Percentiles rank a stretch among this genome's conserved stretches.
These are phyloP conservation scores for Drosophila villosipedis DNA, from an alignment of 2,888 invertebrate species.

Conservation along the genomic window DNA sequence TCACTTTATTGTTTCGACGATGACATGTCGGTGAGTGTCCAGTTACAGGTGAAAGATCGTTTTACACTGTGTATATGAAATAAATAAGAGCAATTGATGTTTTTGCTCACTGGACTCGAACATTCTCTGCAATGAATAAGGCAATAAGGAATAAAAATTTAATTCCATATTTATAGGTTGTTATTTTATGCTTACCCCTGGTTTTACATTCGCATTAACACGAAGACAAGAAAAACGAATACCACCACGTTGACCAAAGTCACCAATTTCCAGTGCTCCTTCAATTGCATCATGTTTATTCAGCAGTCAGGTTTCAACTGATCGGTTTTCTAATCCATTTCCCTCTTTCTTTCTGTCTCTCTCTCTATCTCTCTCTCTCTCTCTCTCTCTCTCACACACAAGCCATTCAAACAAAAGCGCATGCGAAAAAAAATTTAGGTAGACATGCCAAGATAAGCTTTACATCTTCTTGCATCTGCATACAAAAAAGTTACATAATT, in stretches of 20 bases:
- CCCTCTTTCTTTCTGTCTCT: too few relatives aligned
- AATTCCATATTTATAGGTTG: neutral
- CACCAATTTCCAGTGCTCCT: neutral
- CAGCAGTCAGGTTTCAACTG: too few relatives aligned
- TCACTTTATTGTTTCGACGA: constrained; percentile 37
- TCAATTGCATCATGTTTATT: constrained; percentile 12
- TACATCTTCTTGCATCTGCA: too few relatives aligned
- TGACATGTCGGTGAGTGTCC: constrained; percentile 4
- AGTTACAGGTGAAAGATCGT: neutral
- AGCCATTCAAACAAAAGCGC: too few relatives aligned
- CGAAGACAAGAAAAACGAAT: neutral
- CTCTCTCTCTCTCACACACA: too few relatives aligned
- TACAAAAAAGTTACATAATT: too few relatives aligned
- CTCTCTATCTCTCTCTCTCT: too few relatives aligned
- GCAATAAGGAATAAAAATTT: neutral
- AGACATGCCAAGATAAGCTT: too few relatives aligned
- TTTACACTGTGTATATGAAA: neutral
- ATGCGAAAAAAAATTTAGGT: too few relatives aligned
- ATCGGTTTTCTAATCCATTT: too few relatives aligned
- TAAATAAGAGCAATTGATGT: neutral
- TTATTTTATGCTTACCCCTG: neutral
- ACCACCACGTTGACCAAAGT: constrained; percentile 15
- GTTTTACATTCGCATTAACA: neutral
- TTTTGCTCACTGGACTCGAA: neutral
- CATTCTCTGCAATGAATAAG: neutral